Evolutionary conservation across 1,140 invertebrate genomes (phyloP).

Genomic region (Hyles euphorbiae): DNA sequence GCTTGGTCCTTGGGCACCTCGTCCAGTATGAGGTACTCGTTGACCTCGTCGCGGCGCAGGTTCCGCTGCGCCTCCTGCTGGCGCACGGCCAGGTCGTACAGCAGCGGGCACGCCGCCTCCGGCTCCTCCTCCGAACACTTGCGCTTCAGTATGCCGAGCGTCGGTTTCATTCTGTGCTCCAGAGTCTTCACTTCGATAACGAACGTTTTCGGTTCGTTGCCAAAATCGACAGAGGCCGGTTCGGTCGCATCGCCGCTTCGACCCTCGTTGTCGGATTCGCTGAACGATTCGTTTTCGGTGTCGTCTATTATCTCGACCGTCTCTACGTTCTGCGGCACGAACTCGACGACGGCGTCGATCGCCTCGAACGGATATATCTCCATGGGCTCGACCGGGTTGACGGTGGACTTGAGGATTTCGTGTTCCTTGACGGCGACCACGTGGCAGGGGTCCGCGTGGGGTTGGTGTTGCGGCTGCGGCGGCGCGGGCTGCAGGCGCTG

Average conservation of each 20-base stretch:
- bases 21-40: conserved; percentile 58
- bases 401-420: conserved; percentile 72
- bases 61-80: conserved; percentile 28
- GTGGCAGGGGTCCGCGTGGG: conserved; percentile 56
- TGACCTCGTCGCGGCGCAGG: conserved; percentile 38
- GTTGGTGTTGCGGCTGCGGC: conserved; percentile 6
- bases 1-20: conserved; percentile 47
- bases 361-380: conserved; percentile 42
- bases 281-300: conserved; percentile 76
- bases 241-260: conserved; percentile 9
- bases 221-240: conserved; percentile 37
- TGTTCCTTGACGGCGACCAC: conserved; percentile 78
- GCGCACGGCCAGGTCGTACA: conserved; percentile 28
- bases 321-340: conserved; percentile 53
- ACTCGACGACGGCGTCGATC: conserved; percentile 48
- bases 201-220: conserved; percentile 60
- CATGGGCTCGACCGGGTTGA: conserved; percentile 62
- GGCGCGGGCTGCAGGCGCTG: conserved; percentile 59
- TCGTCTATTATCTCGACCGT: conserved; percentile 66
- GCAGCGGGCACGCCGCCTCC: conserved; percentile 34
- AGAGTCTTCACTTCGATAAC: conserved; percentile 56
- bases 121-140: conserved; percentile 25
- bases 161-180: conserved; percentile 57
- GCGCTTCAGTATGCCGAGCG: conserved; percentile 60
- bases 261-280: conserved; percentile 75